A percentile compares a stretch with the other conserved stretches of the same genome.
Conservation (phyloP, 2,113 vertebrate genomes). For the Phyllopteryx taeniolatus region DNA sequence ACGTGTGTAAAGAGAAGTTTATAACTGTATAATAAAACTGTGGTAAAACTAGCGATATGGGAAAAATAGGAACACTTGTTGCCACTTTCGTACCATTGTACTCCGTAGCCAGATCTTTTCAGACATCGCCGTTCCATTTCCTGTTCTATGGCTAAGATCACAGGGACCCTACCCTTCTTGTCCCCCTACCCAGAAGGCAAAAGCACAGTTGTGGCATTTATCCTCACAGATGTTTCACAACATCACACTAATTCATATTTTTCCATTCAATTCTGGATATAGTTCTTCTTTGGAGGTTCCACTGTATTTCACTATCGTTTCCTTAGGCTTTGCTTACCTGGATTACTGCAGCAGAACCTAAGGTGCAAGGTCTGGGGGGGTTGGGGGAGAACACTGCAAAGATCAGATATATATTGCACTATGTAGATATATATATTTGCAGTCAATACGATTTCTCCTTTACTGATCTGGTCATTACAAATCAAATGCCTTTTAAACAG, state of each 20-base stretch:
- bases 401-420: slow-evolving; percentile 89
- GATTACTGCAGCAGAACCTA: slow-evolving; percentile 99
- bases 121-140: background rate
- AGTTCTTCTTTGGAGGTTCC: slow-evolving; percentile 4
- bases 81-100: background rate
- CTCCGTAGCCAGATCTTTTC: too few species aligned
- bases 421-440: slow-evolving; percentile 94
- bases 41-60: too few species aligned
- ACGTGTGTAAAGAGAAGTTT: too few species aligned
- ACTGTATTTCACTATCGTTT: slow-evolving; percentile 43
- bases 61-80: too few species aligned
- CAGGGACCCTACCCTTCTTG: background rate
- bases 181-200: background rate
- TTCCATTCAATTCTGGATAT: background rate
- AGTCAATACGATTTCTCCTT: slow-evolving; percentile 69
- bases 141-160: background rate
- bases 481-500: slow-evolving; percentile 71
- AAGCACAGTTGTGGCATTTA: background rate
- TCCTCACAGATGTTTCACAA: background rate
- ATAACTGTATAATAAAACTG: too few species aligned
- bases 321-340: slow-evolving; percentile 99
- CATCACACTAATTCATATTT: background rate
- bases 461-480: slow-evolving; percentile 83
- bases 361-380: slow-evolving; percentile 92
- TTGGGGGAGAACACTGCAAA: slow-evolving; percentile 91